Percentiles rank a stretch among this genome's conserved stretches.
These are phyloP conservation scores for Pitangus sulphuratus DNA, from an alignment of 2,797 vertebrate genomes.

Conservation along the genomic window DNA sequence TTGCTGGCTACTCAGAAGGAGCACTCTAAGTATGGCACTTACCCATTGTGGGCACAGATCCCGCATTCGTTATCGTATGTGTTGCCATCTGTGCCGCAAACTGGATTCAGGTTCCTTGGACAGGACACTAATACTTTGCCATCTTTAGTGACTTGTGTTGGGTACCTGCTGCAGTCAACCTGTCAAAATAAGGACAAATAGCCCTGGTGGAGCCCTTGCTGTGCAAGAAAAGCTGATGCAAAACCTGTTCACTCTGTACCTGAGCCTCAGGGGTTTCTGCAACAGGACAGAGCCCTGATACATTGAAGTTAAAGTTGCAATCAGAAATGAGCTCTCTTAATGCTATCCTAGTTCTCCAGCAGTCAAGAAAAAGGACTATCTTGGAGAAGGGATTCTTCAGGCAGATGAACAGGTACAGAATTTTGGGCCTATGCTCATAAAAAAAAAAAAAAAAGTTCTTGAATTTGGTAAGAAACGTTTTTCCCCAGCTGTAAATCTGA, in stretches of 20 bases:
- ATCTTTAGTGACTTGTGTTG: not conserved
- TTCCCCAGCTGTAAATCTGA: not conserved
- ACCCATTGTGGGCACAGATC: constrained; percentile 50
- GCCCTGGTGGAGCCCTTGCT: not conserved
- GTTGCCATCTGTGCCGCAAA: constrained; percentile 43
- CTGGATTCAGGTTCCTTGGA: not conserved
- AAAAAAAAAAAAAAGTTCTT: not conserved
- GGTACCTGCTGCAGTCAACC: constrained; percentile 16
- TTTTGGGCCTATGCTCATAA: not conserved
- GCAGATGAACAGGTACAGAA: not conserved
- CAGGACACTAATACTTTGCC: not conserved
- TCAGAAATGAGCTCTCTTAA: not conserved
- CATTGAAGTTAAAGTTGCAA: not conserved
- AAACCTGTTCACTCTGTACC: not conserved
- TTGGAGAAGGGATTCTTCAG: not conserved
- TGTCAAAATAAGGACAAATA: not conserved
- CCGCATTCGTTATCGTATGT: constrained; percentile 44
- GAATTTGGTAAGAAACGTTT: not conserved
- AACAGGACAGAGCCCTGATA: not conserved
- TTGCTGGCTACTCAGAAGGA: not conserved
- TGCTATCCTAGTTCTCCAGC: not conserved
- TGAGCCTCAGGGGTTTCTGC: not conserved
- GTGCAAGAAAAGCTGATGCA: not conserved
- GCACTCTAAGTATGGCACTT: not conserved
- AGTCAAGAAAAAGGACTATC: not conserved